Percentiles rank a stretch among this genome's conserved stretches.
Conservation (phyloP, 2,113 vertebrate genomes). For the Orcinus orca region DNA sequence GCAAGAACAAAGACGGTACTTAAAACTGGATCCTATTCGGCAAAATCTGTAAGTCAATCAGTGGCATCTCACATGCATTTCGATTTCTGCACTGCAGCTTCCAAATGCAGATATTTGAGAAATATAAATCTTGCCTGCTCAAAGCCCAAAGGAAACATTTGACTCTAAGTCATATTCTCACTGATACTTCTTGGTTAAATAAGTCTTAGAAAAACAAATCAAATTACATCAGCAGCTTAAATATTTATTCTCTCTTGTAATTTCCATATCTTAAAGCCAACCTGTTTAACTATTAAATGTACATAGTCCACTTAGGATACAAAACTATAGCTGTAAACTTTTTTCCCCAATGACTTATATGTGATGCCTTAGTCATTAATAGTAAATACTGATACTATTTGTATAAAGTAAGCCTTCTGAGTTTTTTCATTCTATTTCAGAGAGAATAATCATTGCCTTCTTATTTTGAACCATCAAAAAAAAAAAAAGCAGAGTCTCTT, state of each 20-base stretch:
- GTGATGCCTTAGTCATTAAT: not conserved
- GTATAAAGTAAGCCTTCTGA: not conserved
- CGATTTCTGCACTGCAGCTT: slow-evolving; percentile 16
- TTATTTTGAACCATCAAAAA: not conserved
- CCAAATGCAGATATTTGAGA: slow-evolving; percentile 5
- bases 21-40: not conserved
- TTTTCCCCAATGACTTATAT: not conserved
- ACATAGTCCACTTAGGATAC: not conserved
- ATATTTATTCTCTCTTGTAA: not conserved
- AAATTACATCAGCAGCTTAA: not conserved
- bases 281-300: not conserved
- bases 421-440: not conserved
- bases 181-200: not conserved
- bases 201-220: slow-evolving; percentile 17
- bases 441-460: not conserved
- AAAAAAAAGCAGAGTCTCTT: not conserved
- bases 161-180: not conserved
- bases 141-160: not conserved
- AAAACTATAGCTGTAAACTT: not conserved
- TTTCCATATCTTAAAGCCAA: not conserved
- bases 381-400: not conserved
- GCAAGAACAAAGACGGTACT: not conserved
- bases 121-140: not conserved
- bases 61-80: not conserved
- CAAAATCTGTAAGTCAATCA: not conserved